Conservation (phyloP, 2,113 vertebrate genomes). For the Mastomys natalensis region DNA sequence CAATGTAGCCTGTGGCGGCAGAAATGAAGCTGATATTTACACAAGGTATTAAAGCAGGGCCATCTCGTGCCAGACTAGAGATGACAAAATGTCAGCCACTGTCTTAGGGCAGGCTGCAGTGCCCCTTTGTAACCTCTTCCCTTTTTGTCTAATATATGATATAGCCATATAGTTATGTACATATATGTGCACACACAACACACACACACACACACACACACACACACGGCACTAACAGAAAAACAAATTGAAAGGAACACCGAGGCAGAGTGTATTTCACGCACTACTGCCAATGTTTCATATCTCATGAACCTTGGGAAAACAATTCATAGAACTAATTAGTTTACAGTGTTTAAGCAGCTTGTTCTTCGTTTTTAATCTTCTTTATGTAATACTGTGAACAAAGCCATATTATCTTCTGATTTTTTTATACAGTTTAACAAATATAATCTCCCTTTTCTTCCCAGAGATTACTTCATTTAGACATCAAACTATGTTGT, state of each 20-base stretch:
- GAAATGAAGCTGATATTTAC: conserved; percentile 83
- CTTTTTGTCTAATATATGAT: conserved; percentile 68
- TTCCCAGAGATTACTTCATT: conserved; percentile 85
- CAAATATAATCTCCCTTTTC: conserved; percentile 86
- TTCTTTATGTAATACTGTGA: conserved; percentile 89
- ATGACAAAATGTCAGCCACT: conserved; percentile 86
- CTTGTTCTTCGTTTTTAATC: conserved; percentile 91
- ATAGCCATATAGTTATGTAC: conserved; percentile 71
- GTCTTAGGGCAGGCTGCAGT: conserved; percentile 80
- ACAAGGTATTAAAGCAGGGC: conserved; percentile 72
- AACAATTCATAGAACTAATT: conserved; percentile 92
- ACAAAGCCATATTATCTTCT: conserved; percentile 89
- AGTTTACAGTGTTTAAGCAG: conserved; percentile 92
- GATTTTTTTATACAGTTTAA: conserved; percentile 87
- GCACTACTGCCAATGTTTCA: conserved; percentile 87
- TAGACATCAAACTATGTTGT: conserved; percentile 85
- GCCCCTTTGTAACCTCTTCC: conserved; percentile 81
- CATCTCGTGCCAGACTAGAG: conserved; percentile 55
- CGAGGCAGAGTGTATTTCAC: conserved; percentile 91
- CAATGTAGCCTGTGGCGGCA: conserved; percentile 76
- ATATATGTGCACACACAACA: not conserved
- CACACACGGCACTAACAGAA: conserved; percentile 87
- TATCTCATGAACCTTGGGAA: conserved; percentile 90
- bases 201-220: not conserved
- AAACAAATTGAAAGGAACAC: conserved; percentile 91